phyloP scores from a whole-genome alignment of 1,140 invertebrate species.

The Pseudomyrmex cubaensis region DNA sequence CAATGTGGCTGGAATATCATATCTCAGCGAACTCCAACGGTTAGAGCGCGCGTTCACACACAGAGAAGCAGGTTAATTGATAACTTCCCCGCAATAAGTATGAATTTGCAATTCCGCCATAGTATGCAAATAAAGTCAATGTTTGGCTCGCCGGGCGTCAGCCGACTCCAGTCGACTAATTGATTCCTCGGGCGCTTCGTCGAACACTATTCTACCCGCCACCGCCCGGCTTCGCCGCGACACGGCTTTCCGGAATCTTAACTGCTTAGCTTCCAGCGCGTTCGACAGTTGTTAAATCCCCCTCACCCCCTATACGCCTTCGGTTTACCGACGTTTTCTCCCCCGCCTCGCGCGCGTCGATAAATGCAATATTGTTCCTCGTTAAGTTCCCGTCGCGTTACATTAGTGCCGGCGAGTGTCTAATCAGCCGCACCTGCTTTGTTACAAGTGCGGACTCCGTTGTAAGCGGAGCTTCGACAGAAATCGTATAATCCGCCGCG shows the following conservation, averaged over 20 bases:
- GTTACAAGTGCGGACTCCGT: neutral
- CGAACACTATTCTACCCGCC: neutral
- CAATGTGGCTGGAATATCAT: neutral
- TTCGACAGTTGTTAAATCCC: slow-evolving; percentile 55
- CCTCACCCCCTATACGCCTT: neutral
- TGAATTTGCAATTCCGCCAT: slow-evolving; percentile 51
- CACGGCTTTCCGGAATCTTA: slow-evolving; percentile 45
- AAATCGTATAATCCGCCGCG: slow-evolving; percentile 13
- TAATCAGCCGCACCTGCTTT: slow-evolving; percentile 41
- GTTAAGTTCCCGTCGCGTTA: slow-evolving; percentile 39
- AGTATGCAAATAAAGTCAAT: slow-evolving; percentile 54
- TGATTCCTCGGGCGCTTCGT: slow-evolving; percentile 51
- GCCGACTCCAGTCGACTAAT: slow-evolving; percentile 57
- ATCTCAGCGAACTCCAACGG: neutral
- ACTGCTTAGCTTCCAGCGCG: slow-evolving; percentile 26
- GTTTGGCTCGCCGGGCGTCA: slow-evolving; percentile 42
- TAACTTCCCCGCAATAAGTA: slow-evolving; percentile 42
- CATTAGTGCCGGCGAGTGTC: slow-evolving; percentile 38
- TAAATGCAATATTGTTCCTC: slow-evolving; percentile 52
- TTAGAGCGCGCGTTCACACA: neutral
- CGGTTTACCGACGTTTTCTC: neutral
- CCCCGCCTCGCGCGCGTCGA: neutral
- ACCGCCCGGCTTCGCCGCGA: neutral
- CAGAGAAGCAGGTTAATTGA: slow-evolving; percentile 26
- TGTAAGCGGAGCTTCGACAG: slow-evolving; percentile 2